phyloP scores from a whole-genome alignment of 2,888 invertebrate genomes.

The Melanargia galathea region DNA sequence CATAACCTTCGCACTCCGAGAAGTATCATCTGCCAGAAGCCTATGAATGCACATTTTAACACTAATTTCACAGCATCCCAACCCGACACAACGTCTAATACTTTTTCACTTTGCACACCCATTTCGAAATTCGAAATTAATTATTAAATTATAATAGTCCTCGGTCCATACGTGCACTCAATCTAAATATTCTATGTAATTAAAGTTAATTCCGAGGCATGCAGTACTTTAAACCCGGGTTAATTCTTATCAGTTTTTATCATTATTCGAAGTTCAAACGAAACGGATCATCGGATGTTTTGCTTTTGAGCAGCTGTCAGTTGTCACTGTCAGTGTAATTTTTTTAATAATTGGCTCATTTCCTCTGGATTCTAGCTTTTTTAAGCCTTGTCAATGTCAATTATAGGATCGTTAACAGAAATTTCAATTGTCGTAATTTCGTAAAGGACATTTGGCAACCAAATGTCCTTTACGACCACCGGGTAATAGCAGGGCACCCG shows the following conservation, averaged over 20 bases:
- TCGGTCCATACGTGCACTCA: slow-evolving; percentile 50
- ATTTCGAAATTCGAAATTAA: slow-evolving; percentile 45
- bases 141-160: slow-evolving; percentile 34
- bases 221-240: neutral
- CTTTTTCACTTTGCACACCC: slow-evolving; percentile 58
- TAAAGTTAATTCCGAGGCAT: neutral
- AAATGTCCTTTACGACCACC: no score
- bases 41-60: slow-evolving; percentile 61
- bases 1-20: slow-evolving; percentile 65
- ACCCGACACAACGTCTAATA: slow-evolving; percentile 64
- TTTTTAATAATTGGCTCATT: neutral
- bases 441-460: no score
- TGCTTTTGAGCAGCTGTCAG: neutral
- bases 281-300: slow-evolving; percentile 30
- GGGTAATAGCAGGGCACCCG: no score
- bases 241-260: slow-evolving; percentile 53
- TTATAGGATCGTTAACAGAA: no score
- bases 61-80: slow-evolving; percentile 69
- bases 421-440: no score
- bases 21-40: slow-evolving; percentile 67
- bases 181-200: slow-evolving; percentile 42
- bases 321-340: neutral
- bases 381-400: no score
- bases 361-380: neutral
- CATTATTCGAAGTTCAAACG: slow-evolving; percentile 21